A percentile compares a stretch with the other conserved stretches of the same genome.
Conservation (phyloP, 2,113 vertebrate genomes). For the Nycticebus coucang region DNA sequence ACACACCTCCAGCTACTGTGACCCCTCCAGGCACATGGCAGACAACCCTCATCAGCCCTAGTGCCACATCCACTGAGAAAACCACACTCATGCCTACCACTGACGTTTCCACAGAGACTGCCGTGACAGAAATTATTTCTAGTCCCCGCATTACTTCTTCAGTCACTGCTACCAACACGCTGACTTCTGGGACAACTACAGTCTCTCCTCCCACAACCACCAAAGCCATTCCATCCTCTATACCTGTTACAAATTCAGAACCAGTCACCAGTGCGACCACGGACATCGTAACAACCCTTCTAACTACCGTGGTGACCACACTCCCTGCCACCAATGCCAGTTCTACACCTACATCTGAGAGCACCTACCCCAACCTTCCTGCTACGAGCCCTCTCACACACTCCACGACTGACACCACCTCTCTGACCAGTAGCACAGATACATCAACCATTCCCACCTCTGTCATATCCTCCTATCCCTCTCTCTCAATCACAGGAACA, state of each 20-base stretch:
- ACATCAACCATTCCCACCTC: neutral
- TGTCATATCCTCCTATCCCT: accelerated
- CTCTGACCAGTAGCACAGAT: accelerated
- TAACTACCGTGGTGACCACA: neutral
- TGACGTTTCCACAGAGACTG: accelerated
- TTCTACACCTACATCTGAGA: neutral
- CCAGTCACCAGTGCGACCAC: accelerated
- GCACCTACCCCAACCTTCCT: neutral
- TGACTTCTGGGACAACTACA: accelerated
- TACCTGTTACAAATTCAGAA: neutral
- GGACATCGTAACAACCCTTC: accelerated
- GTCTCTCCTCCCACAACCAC: accelerated
- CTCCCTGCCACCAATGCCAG: accelerated
- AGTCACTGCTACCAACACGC: accelerated
- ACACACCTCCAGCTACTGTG: too few species aligned
- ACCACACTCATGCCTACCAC: accelerated
- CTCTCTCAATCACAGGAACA: neutral
- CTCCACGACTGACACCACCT: neutral
- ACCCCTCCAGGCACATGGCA: accelerated
- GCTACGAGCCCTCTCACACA: neutral
- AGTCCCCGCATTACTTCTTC: accelerated
- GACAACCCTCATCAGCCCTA: accelerated
- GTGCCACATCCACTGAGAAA: accelerated
- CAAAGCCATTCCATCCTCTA: accelerated
- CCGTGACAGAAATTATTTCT: accelerated